phyloP scores from a whole-genome alignment of 2,888 invertebrate genomes.

The Meloe dianella region DNA sequence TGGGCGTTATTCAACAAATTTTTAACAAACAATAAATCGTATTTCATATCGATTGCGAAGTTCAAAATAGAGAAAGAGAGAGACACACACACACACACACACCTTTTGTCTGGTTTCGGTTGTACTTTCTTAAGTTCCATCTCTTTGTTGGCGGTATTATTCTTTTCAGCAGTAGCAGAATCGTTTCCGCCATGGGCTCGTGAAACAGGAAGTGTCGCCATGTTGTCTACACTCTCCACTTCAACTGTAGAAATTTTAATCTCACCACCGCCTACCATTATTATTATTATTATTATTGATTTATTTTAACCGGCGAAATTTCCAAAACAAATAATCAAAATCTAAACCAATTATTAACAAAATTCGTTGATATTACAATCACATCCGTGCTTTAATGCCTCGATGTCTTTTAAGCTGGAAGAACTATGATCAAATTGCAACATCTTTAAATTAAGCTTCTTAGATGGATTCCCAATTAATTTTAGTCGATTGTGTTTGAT shows the following conservation, averaged over 20 bases:
- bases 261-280: slow-evolving; percentile 74
- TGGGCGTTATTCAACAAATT: slow-evolving; percentile 4
- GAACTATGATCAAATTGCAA: slow-evolving; percentile 16
- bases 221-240: slow-evolving; percentile 85
- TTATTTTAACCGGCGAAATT: background rate
- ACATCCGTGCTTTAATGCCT: slow-evolving; percentile 32
- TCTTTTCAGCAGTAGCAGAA: slow-evolving; percentile 78
- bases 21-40: no score
- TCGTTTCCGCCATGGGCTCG: slow-evolving; percentile 73
- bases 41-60: no score
- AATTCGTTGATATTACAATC: slow-evolving; percentile 39
- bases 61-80: background rate
- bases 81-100: slow-evolving; percentile 61
- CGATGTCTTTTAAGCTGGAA: slow-evolving; percentile 43
- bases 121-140: slow-evolving; percentile 87
- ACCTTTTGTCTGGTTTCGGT: slow-evolving; percentile 86
- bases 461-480: slow-evolving; percentile 11
- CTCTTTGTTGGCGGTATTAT: slow-evolving; percentile 83
- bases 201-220: slow-evolving; percentile 87
- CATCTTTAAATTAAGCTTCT: slow-evolving; percentile 1
- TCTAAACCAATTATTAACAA: slow-evolving; percentile 11
- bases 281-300: slow-evolving; percentile 28
- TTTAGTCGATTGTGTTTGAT: background rate
- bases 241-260: slow-evolving; percentile 90
- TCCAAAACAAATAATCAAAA: slow-evolving; percentile 22